Base-by-base conservation (phyloP, 2,888 invertebrate species). In the Cosmia pyralina region DNA sequence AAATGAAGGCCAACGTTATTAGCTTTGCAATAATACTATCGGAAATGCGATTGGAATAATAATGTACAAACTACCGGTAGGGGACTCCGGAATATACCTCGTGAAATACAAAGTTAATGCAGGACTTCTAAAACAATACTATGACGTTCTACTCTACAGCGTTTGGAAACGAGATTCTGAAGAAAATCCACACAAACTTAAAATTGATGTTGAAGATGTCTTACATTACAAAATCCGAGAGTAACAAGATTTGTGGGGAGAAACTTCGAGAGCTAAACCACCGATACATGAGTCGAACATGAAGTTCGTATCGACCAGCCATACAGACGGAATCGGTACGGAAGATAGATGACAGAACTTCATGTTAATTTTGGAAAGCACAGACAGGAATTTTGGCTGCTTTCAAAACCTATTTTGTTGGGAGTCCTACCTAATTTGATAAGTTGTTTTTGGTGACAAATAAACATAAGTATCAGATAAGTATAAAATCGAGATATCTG, bases 31-130 rank as follows among this genome's bases (percentile, higher is more conserved):
- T 77, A 69, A 63, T 53, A 19, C 53, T 59, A 70, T 68, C 71
- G 72, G 80, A 79, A 75, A 72, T 73, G 55, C 44, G 64, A 67
- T 64, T 69, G 58, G 80, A 83, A 79, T 79, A 79, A 60, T 74
- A 75, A 83, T 81, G 75, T 60, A 50, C 55, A 28, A 65, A 67
- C 60, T 79, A 79, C 79, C 65, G 79, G 62, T 28, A 69, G 7
- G 1, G 1, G 13, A 34, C 57, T 60, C 57, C 41, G 59, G 34
- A 53, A 22, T 55, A 28, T 50, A 68, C 48, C 48, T 60, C 44
- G 53, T 62, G 28, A 68, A 73, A 69, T 63, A 71, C 55, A 41
- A 72, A 75, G 41, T 62, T 44, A 53, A 28, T 38, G 22, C 53
- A 67, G 19, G 38, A 22, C 55, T 67, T 60, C 13, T 50, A 57